These are phyloP conservation scores for Podiceps cristatus DNA, from an alignment of 2,113 vertebrate genomes.

Conservation along the genomic window DNA sequence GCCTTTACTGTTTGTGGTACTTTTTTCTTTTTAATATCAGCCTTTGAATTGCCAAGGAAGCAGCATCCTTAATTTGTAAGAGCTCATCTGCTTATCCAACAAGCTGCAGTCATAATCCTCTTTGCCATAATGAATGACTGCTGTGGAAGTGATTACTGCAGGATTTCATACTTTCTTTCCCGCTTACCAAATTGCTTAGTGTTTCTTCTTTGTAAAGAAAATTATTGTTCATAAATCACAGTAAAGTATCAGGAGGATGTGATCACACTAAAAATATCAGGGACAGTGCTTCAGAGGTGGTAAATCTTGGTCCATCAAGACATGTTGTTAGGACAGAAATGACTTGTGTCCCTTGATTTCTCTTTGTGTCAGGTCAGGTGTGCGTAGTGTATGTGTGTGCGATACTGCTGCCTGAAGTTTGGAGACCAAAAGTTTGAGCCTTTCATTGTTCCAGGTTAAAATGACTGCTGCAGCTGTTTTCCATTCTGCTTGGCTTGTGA, in stretches of 20 bases:
- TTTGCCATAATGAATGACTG: constrained; percentile 35
- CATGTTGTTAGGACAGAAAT: not conserved
- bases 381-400: rapidly evolving
- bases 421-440: not conserved
- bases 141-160: constrained; percentile 50
- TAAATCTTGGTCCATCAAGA: not conserved
- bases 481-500: constrained; percentile 2
- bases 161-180: constrained; percentile 42
- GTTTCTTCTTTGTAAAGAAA: not conserved
- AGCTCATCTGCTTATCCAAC: constrained; percentile 55
- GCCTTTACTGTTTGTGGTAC: not conserved
- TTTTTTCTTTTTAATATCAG: not conserved
- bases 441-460: not conserved
- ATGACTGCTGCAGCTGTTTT: not conserved
- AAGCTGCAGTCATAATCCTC: constrained; percentile 39
- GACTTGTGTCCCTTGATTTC: not conserved
- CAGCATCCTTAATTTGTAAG: constrained; percentile 38
- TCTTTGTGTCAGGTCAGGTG: not conserved
- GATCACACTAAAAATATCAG: not conserved
- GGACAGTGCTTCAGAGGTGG: not conserved
- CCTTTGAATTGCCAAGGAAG: constrained; percentile 5
- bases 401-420: not conserved
- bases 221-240: not conserved
- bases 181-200: not conserved
- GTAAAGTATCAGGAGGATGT: not conserved